Evolutionary conservation across 2,797 vertebrate genomes (phyloP).

Genomic region (Eulemur rubriventer): DNA sequence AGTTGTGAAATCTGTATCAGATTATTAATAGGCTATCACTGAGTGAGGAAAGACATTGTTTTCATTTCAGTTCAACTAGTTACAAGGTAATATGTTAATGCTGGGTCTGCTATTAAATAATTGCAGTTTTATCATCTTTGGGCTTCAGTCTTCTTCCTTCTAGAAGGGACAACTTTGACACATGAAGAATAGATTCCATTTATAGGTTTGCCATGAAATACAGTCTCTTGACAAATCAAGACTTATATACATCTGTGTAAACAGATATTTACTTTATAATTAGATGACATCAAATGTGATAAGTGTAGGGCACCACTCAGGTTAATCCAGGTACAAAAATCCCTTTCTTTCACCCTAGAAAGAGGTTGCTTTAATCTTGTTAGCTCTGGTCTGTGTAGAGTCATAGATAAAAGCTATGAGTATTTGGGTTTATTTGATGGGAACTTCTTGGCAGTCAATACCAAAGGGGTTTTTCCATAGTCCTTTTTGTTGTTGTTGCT

Average conservation of each 20-base stretch:
- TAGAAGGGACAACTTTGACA: neutral
- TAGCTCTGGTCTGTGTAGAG: neutral
- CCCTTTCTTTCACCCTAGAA: neutral
- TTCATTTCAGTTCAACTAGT: neutral
- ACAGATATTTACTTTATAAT: neutral
- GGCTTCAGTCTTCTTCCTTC: neutral
- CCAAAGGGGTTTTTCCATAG: constrained; percentile 51
- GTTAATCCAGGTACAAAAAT: constrained; percentile 7
- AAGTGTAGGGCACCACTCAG: neutral
- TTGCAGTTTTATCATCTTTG: neutral
- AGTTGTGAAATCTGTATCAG: neutral
- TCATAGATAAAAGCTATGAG: neutral
- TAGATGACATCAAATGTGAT: neutral
- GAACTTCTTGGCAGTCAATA: constrained; percentile 49
- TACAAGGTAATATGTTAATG: neutral
- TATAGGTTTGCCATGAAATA: neutral
- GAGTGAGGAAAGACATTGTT: neutral
- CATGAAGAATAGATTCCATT: neutral
- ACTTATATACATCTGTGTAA: neutral
- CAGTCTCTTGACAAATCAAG: neutral
- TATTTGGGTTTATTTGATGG: constrained; percentile 32
- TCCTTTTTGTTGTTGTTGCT: neutral
- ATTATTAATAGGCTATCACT: neutral
- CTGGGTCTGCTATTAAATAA: neutral
- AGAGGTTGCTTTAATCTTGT: neutral